phyloP scores from a whole-genome alignment of 2,888 invertebrate species.

The Drepana falcataria region DNA sequence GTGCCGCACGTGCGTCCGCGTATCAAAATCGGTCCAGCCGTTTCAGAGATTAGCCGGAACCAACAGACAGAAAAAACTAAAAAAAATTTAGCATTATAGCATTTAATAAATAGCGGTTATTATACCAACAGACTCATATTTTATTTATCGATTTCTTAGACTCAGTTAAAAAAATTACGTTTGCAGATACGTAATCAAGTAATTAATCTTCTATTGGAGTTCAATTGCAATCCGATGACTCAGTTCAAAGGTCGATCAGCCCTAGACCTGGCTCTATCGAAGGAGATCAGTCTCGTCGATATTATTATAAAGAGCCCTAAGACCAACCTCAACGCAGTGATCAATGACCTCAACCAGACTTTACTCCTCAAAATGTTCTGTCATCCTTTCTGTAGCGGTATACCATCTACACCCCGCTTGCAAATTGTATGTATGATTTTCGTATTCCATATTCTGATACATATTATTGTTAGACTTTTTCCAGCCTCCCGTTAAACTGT shows the following conservation, averaged over 20 bases:
- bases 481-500: no score
- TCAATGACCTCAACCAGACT: constrained; percentile 50
- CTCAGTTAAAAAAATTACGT: neutral
- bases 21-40: no score
- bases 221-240: constrained; percentile 38
- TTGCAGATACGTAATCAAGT: constrained; percentile 40
- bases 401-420: constrained; percentile 32
- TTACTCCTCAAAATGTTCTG: constrained; percentile 56
- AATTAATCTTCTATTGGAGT: constrained; percentile 46
- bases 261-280: constrained; percentile 44
- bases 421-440: constrained; percentile 35
- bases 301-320: constrained; percentile 45
- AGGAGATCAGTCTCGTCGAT: constrained; percentile 35
- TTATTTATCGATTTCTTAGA: no score
- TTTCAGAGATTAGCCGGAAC: no score
- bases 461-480: no score
- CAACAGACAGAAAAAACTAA: no score
- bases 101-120: no score
- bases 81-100: no score
- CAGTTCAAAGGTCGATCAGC: constrained; percentile 51
- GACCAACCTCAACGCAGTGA: constrained; percentile 48
- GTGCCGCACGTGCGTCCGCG: no score
- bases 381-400: constrained; percentile 37
- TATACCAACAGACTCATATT: no score
- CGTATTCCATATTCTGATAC: no score